Percentiles rank a stretch among this genome's conserved stretches.
Evolutionary conservation across 2,113 vertebrate genomes (phyloP).

Genomic region (Silurus asotus): DNA sequence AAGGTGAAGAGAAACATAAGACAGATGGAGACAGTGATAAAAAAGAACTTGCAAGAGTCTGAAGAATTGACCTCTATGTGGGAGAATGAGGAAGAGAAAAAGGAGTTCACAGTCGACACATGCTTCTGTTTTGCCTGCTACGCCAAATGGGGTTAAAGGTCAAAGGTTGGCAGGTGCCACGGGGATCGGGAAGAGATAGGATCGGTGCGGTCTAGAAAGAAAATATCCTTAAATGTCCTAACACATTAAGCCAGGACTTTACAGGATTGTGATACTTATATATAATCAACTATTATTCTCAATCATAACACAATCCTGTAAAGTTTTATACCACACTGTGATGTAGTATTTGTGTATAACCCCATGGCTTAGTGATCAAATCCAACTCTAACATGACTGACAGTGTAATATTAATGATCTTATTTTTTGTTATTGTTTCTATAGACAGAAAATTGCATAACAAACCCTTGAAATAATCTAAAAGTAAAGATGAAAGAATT

Average conservation of each 20-base stretch:
- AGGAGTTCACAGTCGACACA: slow-evolving; percentile 58
- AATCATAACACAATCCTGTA: neutral
- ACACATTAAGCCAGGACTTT: neutral
- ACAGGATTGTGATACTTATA: neutral
- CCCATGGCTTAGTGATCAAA: neutral
- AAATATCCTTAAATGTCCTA: slow-evolving; percentile 15
- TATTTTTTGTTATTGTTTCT: neutral
- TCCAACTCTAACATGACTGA: neutral
- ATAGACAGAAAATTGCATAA: neutral
- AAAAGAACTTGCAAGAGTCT: slow-evolving; percentile 25
- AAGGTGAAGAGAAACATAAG: slow-evolving; percentile 33
- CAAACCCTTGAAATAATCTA: neutral
- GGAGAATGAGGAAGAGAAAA: slow-evolving; percentile 38
- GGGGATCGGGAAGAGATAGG: slow-evolving; percentile 52
- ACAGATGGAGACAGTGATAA: slow-evolving; percentile 40
- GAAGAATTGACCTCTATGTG: slow-evolving; percentile 36
- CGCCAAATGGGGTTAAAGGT: slow-evolving; percentile 60
- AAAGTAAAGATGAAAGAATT: neutral
- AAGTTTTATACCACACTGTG: neutral
- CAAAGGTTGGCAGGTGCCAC: slow-evolving; percentile 73
- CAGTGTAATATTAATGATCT: neutral
- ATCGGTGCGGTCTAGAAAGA: slow-evolving; percentile 56
- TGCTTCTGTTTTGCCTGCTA: slow-evolving; percentile 48
- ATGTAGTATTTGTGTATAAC: neutral
- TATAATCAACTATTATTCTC: too few relatives aligned